Evolutionary conservation across 2,888 invertebrate genomes (phyloP), one percentile per base, ranked within the genome.

Genomic region (Monopis laevigella): DNA sequence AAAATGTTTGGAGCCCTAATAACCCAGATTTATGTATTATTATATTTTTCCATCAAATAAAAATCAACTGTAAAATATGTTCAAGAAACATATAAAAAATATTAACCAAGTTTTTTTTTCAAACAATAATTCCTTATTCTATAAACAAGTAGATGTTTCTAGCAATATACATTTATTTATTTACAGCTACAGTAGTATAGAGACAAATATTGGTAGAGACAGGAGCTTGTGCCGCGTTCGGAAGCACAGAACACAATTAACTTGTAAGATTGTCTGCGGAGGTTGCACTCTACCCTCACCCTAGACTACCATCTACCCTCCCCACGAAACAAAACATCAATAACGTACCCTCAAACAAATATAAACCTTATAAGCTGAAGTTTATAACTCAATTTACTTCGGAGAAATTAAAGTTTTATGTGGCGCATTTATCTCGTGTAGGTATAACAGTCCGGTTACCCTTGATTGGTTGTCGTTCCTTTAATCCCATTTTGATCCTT

Each of bases 391-490:
- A 49, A 43, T 54, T 46, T 66, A 16, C 46, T 3, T 21, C 48
- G 49, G 3, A 19, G 2, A 7, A 41, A 51, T 61, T 65, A 59
- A 65, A 71, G 72, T 78, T 80, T 77, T 77, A 77, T 75, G 74
- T 70, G 70, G 63, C 71, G 72, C 74, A 78, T 78, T 80, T 80
- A 80, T 80, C 74, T 80, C 66, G 66, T 66, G 77, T 80, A 80
- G 80, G 75, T 80, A 80, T 74, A 78, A 60, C 72, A 72, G 82
- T 82, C 82, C 81, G 78, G 82, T 81, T 81, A 81, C 80, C 80
- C 85, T 85, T 86, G 86, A 86, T 86, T 86, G 85, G 85, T 85
- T 84, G 84, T 83, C 84, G 84, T 84, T 84, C 78, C 77, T 82
- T 84, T 86, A 86, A 86, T 86, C 85, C 85, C 82, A 75, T 82